Conservation (phyloP, 1,140 invertebrate genomes). For the Neodiprion lecontei region DNA sequence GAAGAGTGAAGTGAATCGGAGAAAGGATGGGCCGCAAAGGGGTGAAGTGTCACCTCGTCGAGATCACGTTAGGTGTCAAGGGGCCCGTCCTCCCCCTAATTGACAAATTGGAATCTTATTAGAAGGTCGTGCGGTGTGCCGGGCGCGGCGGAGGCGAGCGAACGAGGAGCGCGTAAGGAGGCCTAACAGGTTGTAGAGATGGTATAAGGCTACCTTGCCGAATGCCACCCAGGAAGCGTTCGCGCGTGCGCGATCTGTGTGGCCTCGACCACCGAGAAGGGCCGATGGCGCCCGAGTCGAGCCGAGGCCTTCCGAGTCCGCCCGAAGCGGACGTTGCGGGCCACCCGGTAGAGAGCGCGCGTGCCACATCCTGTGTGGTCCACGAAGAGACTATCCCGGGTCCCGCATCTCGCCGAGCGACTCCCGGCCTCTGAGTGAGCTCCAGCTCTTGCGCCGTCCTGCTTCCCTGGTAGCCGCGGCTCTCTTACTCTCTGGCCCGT, state of each 20-base stretch:
- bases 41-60: constrained; percentile 20
- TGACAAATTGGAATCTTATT: constrained; percentile 76
- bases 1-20: constrained; percentile 19
- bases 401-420: not conserved
- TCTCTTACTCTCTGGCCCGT: constrained; percentile 10
- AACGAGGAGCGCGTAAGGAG: constrained; percentile 2
- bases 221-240: constrained; percentile 62
- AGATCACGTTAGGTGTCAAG: constrained; percentile 22
- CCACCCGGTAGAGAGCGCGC: constrained; percentile 64
- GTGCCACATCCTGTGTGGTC: constrained; percentile 63
- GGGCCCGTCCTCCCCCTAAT: constrained; percentile 62
- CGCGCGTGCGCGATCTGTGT: constrained; percentile 62
- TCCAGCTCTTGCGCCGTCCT: constrained; percentile 5
- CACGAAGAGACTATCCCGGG: constrained; percentile 15
- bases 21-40: constrained; percentile 25
- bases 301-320: constrained; percentile 38
- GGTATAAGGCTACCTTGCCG: constrained; percentile 37
- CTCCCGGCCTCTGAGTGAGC: not conserved
- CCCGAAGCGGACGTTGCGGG: constrained; percentile 53
- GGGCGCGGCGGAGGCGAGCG: constrained; percentile 27
- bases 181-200: constrained; percentile 56
- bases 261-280: constrained; percentile 52
- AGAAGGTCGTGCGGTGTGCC: constrained; percentile 42
- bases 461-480: not conserved
- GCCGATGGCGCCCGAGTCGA: constrained; percentile 43